phyloP scores from a whole-genome alignment of 2,888 invertebrate genomes.

The Cerastoderma edule region DNA sequence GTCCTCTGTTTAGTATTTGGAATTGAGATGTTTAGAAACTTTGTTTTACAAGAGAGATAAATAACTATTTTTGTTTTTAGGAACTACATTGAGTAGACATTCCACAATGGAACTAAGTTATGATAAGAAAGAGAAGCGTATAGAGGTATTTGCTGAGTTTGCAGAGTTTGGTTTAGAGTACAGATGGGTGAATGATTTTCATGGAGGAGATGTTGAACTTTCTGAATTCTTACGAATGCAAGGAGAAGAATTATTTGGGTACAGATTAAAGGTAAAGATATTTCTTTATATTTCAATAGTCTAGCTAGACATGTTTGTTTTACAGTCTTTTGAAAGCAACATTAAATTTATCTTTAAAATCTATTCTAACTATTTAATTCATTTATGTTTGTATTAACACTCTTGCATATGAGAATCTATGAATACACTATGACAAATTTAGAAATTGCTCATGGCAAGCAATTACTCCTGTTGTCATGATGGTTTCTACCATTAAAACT shows the following conservation, averaged over 20 bases:
- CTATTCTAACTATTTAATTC: not conserved
- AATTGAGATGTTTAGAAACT: not conserved
- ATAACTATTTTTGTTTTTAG: not conserved
- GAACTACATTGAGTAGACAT: not conserved
- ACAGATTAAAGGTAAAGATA: slow-evolving; percentile 18
- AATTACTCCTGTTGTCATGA: not conserved
- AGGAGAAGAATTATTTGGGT: slow-evolving; percentile 13
- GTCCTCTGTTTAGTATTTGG: not conserved
- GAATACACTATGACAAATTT: not conserved
- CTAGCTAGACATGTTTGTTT: not conserved
- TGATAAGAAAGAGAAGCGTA: not conserved
- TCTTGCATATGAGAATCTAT: too few species aligned
- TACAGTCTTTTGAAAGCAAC: not conserved
- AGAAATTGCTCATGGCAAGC: slow-evolving; percentile 2
- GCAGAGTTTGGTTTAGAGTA: slow-evolving; percentile 11
- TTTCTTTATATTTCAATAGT: not conserved
- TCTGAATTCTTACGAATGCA: slow-evolving; percentile 10
- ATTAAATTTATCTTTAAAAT: not conserved
- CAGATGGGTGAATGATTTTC: not conserved
- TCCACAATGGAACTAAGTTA: not conserved
- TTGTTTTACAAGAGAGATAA: not conserved
- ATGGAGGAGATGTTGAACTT: not conserved
- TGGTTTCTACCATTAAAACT: not conserved
- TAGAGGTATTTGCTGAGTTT: not conserved
- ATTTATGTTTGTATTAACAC: too few species aligned